Base-by-base conservation (phyloP, 1,140 invertebrate genomes). In the Pogonus chalceus region DNA sequence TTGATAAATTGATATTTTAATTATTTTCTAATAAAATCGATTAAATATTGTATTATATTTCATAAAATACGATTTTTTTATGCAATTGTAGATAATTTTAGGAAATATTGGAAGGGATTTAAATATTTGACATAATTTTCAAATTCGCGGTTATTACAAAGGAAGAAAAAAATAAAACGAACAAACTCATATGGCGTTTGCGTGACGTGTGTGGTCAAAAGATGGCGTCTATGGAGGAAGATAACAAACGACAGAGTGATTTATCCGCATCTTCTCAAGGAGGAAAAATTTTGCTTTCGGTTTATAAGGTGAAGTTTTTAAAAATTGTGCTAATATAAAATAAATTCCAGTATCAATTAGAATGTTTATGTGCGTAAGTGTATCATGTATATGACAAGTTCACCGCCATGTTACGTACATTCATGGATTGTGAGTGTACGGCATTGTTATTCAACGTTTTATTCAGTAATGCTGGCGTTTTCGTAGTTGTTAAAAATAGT, bases 361-460 rank as follows among this genome's bases (percentile, higher is more conserved):
- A 10, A 43, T 43, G 37, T 43, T 9, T 43, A 43, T 18, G 37
- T 43, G 37, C 9, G 18, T 43, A 43, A 43, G 37, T 43, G 37
- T 43, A 43, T 10, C 37, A 43, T 43, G 9, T 12, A 43, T 43
- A 18, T 43, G 37, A 43, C 9, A 12, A 43, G 37, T 12, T 18
- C 37, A 10, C 37, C 37, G 37, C 37, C 37, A 43, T 43, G 37
- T 43, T 43, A 43, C 37, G 37, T 43, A 12, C 37, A 18, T 43
- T 43, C 37, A 43, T 16, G 37, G 37, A 16, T 12, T 12, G 37
- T 43, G 37, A 43, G 37, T 43, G 7, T 31, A 31, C 18, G 37
- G 37, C 37, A 43, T 43, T 43, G 37, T 43, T 43, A 12, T 43
- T 43, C 37, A 43, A 43, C 18, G 18, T 43, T 43, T 43, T 43